Base-by-base conservation (phyloP, 2,888 invertebrate genomes). In the Zootermopsis nevadensis region DNA sequence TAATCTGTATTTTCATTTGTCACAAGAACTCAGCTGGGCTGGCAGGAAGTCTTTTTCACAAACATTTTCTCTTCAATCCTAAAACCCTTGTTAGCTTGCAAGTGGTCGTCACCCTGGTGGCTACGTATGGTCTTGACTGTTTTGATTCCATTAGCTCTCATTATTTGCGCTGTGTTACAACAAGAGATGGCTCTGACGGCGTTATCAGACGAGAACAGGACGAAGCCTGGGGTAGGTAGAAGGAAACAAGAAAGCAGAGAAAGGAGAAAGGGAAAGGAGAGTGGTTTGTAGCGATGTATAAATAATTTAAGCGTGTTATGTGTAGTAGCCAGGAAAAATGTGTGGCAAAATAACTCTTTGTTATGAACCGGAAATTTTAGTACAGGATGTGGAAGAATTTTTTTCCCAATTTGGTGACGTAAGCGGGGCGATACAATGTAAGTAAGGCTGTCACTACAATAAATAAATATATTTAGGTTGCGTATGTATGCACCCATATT, bases 111-210 rank as follows among this genome's bases (percentile, higher is more conserved):
- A 22, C 30, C 4, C 19, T 10, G 30, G 12, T 8, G 27, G n/a
- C n/a, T n/a, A n/a, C n/a, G n/a, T n/a, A 30, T 4, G 30, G 67
- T 30, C 67, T 30, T 19, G 30, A 35, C 72, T 74, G 74, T 74
- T 74, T 74, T 74, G 74, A 74, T 74, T 74, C 74, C 74, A 74
- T 74, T 74, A 74, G 74, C 74, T 42, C 74, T 74, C 74, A 74
- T 74, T 42, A 74, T 42, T 74, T 38, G 35, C n/a, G 27, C 60
- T 27, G 60, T 60, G 60, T 60, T 60, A n/a, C 30, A 33, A 22
- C 67, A 27, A 22, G 10, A 31, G 72, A 33, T 10, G 31, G 27
- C 69, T 42, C 74, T 22, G 35, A 74, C 38, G 74, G 74, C 38
- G 74, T 74, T 74, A 74, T 74, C 74, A 6, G 74, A 74, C 8